Evolutionary conservation across 2,797 vertebrate genomes (phyloP).

Genomic region (Schizothorax lantsangensis): DNA sequence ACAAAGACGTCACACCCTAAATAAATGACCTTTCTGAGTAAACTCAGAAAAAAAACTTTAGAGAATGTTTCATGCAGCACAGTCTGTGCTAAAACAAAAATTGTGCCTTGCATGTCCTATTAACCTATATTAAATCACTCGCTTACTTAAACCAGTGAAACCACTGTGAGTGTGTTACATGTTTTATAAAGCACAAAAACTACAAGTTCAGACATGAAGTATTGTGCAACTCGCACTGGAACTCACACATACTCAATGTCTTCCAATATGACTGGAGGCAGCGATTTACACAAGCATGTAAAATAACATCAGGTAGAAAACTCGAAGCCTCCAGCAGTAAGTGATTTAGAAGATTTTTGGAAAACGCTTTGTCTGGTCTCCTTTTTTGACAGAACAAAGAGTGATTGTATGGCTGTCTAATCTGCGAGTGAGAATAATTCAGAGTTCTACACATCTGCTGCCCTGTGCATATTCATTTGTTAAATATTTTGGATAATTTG

Average conservation of each 20-base stretch:
- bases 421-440: neutral
- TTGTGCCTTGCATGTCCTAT: slow-evolving; percentile 20
- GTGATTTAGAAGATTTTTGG: slow-evolving; percentile 11
- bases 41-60: neutral
- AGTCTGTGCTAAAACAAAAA: neutral
- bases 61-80: neutral
- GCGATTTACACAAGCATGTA: slow-evolving; percentile 7
- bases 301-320: slow-evolving; percentile 47
- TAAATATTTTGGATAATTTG: neutral
- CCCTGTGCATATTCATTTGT: neutral
- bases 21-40: neutral
- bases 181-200: slow-evolving; percentile 8
- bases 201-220: slow-evolving; percentile 50
- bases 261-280: slow-evolving; percentile 26
- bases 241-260: slow-evolving; percentile 23
- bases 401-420: neutral
- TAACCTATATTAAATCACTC: slow-evolving; percentile 11
- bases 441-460: neutral
- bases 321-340: slow-evolving; percentile 48
- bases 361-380: slow-evolving; percentile 13
- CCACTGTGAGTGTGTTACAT: slow-evolving; percentile 19
- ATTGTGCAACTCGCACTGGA: slow-evolving; percentile 45
- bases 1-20: neutral
- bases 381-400: neutral
- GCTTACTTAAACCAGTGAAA: slow-evolving; percentile 13